Evolutionary conservation across 2,797 vertebrate genomes (phyloP).

Genomic region (Sebastes oblongus): DNA sequence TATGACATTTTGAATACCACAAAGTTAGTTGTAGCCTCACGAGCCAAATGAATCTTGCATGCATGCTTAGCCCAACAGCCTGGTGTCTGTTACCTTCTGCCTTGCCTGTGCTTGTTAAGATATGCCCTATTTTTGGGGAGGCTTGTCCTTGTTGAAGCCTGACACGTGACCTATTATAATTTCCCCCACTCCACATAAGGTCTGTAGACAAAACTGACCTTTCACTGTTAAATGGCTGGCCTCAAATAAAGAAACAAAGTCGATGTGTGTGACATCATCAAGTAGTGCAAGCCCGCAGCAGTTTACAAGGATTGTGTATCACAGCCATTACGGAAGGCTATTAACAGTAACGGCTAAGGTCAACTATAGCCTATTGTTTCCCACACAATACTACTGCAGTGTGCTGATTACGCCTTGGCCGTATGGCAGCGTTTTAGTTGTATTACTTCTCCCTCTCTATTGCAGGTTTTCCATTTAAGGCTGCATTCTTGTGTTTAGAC

Average conservation of each 20-base stretch:
- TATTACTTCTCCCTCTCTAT: slow-evolving; percentile 25
- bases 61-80: background rate
- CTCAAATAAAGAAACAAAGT: slow-evolving; percentile 59
- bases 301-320: slow-evolving; percentile 46
- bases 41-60: background rate
- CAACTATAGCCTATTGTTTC: slow-evolving; percentile 58
- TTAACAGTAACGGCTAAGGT: slow-evolving; percentile 53
- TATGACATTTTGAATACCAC: background rate
- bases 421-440: slow-evolving; percentile 14
- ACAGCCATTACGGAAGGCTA: slow-evolving; percentile 44
- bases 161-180: slow-evolving; percentile 31
- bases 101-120: background rate
- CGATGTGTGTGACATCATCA: slow-evolving; percentile 54
- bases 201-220: slow-evolving; percentile 32
- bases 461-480: slow-evolving; percentile 21
- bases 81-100: background rate
- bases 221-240: slow-evolving; percentile 42
- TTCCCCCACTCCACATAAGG: slow-evolving; percentile 35
- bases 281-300: slow-evolving; percentile 26
- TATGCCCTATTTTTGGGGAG: slow-evolving; percentile 26
- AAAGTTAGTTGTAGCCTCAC: background rate
- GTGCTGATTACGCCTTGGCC: slow-evolving; percentile 28
- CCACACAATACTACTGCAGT: slow-evolving; percentile 50
- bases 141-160: slow-evolving; percentile 16
- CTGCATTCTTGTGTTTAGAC: slow-evolving; percentile 27